Evolutionary conservation across 30 jellyfish, hydroid and myxozoan genomes (phyloP).

Genomic region (Cassiopea andromeda): DNA sequence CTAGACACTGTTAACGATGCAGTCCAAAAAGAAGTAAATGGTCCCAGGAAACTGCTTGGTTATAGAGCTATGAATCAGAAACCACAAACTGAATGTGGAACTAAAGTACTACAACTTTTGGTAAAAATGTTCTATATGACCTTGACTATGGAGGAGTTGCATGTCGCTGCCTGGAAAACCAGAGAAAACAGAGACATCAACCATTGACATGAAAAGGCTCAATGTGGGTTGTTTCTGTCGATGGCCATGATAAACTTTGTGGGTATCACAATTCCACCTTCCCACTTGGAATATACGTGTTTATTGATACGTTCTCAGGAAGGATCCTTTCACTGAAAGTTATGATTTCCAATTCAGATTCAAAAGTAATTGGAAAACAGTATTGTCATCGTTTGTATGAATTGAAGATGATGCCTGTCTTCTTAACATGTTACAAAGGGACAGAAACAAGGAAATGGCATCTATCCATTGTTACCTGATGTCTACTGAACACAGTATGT

Average conservation of each 20-base stretch:
- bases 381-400: conserved; percentile 25
- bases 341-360: conserved; percentile 45
- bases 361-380: conserved; percentile 36
- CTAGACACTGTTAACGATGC: conserved; percentile 35
- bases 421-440: conserved; percentile 34
- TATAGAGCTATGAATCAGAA: conserved; percentile 53
- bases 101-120: conserved; percentile 37
- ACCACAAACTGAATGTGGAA: conserved; percentile 20
- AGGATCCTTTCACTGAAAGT: conserved; percentile 16
- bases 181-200: no score
- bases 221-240: conserved; percentile 21
- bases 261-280: conserved; percentile 57
- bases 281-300: conserved; percentile 68
- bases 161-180: not conserved
- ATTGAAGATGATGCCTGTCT: conserved; percentile 8
- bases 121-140: conserved; percentile 25
- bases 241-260: conserved; percentile 63
- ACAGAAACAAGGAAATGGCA: conserved; percentile 38
- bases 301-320: conserved; percentile 46
- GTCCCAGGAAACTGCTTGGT: conserved; percentile 46
- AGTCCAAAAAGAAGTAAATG: conserved; percentile 37
- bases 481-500: not conserved
- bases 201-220: conserved; percentile 3
- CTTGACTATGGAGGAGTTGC: conserved; percentile 41
- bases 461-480: conserved; percentile 38